These are phyloP conservation scores for Hymenopus coronatus DNA, from an alignment of 2,888 invertebrate species.

Conservation along the genomic window DNA sequence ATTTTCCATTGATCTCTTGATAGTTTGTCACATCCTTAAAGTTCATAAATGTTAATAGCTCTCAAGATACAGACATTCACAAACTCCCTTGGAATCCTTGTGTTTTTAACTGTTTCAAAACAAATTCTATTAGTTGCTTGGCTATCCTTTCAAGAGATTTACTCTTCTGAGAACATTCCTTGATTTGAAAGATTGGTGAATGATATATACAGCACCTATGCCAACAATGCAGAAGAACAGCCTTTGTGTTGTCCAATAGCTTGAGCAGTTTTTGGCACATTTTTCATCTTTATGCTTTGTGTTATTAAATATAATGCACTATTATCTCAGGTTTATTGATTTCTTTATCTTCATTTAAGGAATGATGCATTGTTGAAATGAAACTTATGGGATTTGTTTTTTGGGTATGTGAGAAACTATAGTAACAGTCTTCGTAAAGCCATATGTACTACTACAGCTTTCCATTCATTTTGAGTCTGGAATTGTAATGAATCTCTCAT, in stretches of 20 bases:
- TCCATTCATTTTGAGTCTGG: too few relatives aligned
- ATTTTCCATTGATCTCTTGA: background rate
- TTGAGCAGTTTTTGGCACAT: too few relatives aligned
- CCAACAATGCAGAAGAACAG: slow-evolving; percentile 36
- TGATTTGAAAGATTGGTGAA: background rate
- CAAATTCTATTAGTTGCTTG: background rate
- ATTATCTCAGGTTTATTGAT: too few relatives aligned
- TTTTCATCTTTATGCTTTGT: too few relatives aligned
- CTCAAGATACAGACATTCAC: background rate
- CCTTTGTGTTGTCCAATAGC: slow-evolving; percentile 37
- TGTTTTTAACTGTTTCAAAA: background rate
- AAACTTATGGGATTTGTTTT: too few relatives aligned
- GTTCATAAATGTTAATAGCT: background rate
- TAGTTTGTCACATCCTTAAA: background rate
- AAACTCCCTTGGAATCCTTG: background rate
- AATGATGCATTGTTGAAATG: too few relatives aligned
- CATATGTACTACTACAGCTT: too few relatives aligned
- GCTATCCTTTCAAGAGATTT: background rate
- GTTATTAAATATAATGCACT: too few relatives aligned
- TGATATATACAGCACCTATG: slow-evolving; percentile 16
- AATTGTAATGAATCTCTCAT: too few relatives aligned
- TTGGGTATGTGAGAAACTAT: too few relatives aligned
- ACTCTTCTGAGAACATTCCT: background rate
- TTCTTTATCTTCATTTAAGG: too few relatives aligned
- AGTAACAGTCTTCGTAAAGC: too few relatives aligned